Conservation (phyloP, 2,113 vertebrate genomes). For the Dendrocopos noguchii region DNA sequence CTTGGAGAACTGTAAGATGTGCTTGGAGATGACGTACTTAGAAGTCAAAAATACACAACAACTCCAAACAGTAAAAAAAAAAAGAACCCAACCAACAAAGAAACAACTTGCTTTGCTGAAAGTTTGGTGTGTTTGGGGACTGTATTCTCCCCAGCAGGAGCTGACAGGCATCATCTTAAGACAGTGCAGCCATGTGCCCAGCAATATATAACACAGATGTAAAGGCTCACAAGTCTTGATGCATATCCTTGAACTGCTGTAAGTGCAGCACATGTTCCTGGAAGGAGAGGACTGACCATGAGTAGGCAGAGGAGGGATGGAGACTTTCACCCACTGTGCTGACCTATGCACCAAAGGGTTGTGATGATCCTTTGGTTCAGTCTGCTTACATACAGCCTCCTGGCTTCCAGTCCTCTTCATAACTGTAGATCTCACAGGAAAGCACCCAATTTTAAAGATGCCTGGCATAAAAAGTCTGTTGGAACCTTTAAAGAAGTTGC, state of each 20-base stretch:
- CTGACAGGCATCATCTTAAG: not conserved
- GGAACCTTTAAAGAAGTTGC: not conserved
- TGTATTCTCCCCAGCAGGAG: not conserved
- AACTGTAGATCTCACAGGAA: not conserved
- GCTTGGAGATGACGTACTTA: not conserved
- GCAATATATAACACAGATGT: not conserved
- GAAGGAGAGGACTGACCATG: not conserved
- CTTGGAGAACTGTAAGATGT: not conserved
- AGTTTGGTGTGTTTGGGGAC: not conserved
- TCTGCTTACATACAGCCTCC: not conserved
- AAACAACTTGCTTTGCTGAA: not conserved
- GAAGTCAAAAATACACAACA: not conserved
- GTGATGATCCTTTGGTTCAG: not conserved
- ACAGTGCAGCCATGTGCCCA: not conserved
- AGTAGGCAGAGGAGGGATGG: not conserved
- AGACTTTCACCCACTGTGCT: not conserved
- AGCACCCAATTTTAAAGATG: not conserved
- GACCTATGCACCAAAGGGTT: not conserved
- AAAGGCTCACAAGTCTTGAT: not conserved
- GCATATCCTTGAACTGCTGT: not conserved
- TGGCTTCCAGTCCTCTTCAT: not conserved
- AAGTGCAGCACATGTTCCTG: fast-evolving
- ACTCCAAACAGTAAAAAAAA: not conserved
- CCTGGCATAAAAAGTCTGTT: not conserved
- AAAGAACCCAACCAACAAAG: not conserved